Conservation (phyloP, 2,797 vertebrate species). For the Rhinophrynus dorsalis region DNA sequence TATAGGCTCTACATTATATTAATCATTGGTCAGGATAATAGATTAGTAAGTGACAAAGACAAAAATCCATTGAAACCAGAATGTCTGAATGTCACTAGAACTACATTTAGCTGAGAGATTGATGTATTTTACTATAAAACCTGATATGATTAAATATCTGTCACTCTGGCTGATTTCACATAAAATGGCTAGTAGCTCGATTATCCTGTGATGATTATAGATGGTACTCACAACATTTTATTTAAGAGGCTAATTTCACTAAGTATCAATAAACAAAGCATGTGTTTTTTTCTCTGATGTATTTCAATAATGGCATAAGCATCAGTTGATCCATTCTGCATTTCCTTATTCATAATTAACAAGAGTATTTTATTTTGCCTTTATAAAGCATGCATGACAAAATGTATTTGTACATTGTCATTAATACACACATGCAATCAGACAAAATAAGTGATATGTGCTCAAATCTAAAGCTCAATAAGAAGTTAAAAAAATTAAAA, state of each 20-base stretch:
- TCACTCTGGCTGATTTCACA: slow-evolving; percentile 17
- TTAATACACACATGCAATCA: no score
- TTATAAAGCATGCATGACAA: no score
- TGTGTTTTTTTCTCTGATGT: not conserved
- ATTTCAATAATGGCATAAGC: slow-evolving; percentile 50
- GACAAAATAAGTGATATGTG: no score
- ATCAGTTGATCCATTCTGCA: slow-evolving; percentile 72
- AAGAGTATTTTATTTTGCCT: no score
- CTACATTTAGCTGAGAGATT: slow-evolving; percentile 59
- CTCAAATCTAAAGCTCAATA: no score
- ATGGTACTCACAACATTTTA: slow-evolving; percentile 4
- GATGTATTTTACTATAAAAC: slow-evolving; percentile 49
- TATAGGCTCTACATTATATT: slow-evolving; percentile 28
- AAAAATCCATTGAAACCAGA: slow-evolving; percentile 56
- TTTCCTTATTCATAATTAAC: no score
- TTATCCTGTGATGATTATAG: slow-evolving; percentile 6
- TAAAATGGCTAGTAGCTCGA: slow-evolving; percentile 15
- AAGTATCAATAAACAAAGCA: not conserved
- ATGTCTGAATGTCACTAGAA: slow-evolving; percentile 56
- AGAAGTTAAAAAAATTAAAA: no score
- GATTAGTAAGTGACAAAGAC: slow-evolving; percentile 57
- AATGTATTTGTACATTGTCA: no score
- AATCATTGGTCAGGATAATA: slow-evolving; percentile 56
- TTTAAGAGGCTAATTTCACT: not conserved
- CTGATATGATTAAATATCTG: slow-evolving; percentile 54